Conservation (phyloP, 2,888 invertebrate genomes). For the Agrochola lychnidis region DNA sequence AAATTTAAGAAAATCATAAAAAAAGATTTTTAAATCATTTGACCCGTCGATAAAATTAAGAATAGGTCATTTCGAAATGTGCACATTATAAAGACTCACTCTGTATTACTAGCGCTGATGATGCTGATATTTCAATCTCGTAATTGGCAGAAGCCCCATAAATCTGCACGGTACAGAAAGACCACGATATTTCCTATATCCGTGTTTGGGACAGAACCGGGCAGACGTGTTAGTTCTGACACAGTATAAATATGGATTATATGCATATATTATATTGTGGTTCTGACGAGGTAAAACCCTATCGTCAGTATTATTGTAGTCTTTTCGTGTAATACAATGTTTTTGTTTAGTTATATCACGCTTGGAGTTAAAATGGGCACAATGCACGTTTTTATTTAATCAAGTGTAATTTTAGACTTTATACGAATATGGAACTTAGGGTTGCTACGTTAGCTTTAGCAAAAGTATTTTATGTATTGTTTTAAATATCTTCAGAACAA, state of each 20-base stretch:
- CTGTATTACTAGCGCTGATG: not conserved
- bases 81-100: no score
- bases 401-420: conserved; percentile 65
- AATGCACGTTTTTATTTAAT: conserved; percentile 61
- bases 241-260: no score
- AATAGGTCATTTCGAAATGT: no score
- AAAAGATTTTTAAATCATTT: no score
- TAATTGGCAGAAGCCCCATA: not conserved
- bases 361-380: conserved; percentile 39
- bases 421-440: conserved; percentile 44
- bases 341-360: conserved; percentile 48
- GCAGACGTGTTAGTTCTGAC: not conserved
- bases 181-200: not conserved
- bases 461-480: not conserved
- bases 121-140: not conserved
- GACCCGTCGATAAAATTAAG: no score
- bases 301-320: not conserved
- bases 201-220: not conserved
- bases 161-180: not conserved
- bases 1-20: no score
- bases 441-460: conserved; percentile 14
- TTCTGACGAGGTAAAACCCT: not conserved
- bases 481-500: not conserved
- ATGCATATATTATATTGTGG: no score
- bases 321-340: not conserved